Conservation (phyloP, 1,140 invertebrate species). For the Bradynema listronoti region DNA sequence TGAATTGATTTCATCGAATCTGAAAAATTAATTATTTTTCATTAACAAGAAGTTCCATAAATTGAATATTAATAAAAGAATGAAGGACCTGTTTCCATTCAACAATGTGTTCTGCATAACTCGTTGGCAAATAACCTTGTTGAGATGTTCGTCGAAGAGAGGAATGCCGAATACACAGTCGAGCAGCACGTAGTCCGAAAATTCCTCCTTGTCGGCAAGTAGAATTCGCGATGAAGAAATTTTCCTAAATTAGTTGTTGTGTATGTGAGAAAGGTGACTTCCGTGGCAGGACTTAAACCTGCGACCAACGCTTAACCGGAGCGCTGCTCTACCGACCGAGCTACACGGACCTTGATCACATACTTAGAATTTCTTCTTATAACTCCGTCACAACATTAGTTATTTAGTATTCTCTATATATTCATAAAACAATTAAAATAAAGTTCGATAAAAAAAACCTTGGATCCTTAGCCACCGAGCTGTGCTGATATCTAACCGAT, state of each 20-base stretch:
- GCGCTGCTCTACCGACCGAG: too few species aligned
- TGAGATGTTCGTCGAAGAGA: constrained; percentile 49
- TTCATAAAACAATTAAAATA: too few species aligned
- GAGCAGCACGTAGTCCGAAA: constrained; percentile 48
- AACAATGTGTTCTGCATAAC: constrained; percentile 38
- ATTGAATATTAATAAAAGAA: not conserved
- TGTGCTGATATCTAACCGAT: too few species aligned
- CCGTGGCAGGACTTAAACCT: too few species aligned
- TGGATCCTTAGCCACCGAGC: constrained; percentile 39
- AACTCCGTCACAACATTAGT: too few species aligned
- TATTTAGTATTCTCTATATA: too few species aligned
- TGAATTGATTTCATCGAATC: constrained; percentile 42
- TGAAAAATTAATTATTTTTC: constrained; percentile 19
- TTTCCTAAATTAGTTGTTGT: constrained; percentile 42
- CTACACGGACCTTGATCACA: too few species aligned
- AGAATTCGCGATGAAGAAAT: constrained; percentile 18
- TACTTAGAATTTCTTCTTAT: too few species aligned
- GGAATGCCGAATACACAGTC: constrained; percentile 55
- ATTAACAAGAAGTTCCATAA: not conserved
- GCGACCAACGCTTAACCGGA: too few species aligned
- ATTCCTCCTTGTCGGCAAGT: constrained; percentile 34
- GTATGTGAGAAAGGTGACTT: too few species aligned
- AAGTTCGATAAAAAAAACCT: constrained; percentile 7
- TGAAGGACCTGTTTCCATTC: not conserved
- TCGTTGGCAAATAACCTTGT: constrained; percentile 45